These are phyloP conservation scores for Oikopleura albicans DNA, from an alignment of 23 tunicate genomes.

Conservation along the genomic window DNA sequence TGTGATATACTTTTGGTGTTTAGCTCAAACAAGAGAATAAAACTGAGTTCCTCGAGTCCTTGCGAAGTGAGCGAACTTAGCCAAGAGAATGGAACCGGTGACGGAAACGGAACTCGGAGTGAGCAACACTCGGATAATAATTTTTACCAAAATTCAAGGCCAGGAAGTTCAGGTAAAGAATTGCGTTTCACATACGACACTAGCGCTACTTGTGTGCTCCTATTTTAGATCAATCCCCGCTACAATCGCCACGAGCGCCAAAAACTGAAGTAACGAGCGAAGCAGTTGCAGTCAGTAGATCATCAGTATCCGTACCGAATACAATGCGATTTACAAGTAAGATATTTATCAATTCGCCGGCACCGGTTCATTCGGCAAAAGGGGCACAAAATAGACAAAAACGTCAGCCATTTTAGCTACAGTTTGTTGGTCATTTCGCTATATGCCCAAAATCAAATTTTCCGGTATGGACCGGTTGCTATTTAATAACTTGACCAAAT, in stretches of 20 bases:
- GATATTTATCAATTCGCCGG: too few species aligned
- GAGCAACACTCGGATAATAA: too few species aligned
- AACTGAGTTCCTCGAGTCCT: constrained; percentile 13
- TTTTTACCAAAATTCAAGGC: background rate
- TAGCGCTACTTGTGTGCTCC: too few species aligned
- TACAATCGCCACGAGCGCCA: constrained; percentile 8
- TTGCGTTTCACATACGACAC: too few species aligned
- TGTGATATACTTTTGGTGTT: background rate
- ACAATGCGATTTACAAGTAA: constrained; percentile 2
- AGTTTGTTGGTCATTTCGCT: too few species aligned
- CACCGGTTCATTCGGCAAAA: too few species aligned
- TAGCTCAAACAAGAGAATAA: background rate
- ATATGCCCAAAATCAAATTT: too few species aligned
- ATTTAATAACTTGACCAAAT: too few species aligned
- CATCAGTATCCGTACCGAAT: background rate
- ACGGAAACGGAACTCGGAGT: background rate
- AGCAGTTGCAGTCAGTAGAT: background rate
- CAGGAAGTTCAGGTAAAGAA: constrained; percentile 6
- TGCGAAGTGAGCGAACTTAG: background rate
- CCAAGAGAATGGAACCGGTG: background rate
- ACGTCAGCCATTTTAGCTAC: too few species aligned
- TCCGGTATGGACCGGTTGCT: too few species aligned
- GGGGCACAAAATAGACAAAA: too few species aligned
- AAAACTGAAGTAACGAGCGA: background rate
- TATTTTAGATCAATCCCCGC: constrained; percentile 3